phyloP scores from a whole-genome alignment of 1,140 invertebrate species.

The Saxidomus purpurata region DNA sequence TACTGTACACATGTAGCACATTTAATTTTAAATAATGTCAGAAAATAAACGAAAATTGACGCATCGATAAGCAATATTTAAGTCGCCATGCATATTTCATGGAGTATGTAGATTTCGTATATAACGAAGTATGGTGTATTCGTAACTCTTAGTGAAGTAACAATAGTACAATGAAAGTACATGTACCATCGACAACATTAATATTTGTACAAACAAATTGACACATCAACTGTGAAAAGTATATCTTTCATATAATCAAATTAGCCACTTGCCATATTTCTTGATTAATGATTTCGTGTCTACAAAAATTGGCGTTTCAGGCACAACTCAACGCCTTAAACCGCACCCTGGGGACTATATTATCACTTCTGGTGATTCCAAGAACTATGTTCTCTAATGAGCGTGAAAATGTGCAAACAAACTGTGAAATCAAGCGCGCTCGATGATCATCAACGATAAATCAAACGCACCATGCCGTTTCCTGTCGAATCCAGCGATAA shows the following conservation, averaged over 20 bases:
- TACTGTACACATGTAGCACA: no score
- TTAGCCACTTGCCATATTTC: conserved; percentile 15
- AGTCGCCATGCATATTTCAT: no score
- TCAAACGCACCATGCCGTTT: conserved; percentile 52
- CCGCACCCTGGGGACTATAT: conserved; percentile 35
- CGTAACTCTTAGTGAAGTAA: no score
- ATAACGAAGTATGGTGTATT: no score
- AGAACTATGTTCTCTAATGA: conserved; percentile 57
- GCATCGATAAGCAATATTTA: no score
- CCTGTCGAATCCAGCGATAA: conserved; percentile 7
- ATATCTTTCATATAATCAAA: not conserved
- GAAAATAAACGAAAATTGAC: no score
- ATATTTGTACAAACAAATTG: no score
- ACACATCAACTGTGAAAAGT: no score
- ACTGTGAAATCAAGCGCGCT: conserved; percentile 66
- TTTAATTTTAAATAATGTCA: no score
- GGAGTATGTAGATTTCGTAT: no score
- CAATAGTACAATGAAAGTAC: no score
- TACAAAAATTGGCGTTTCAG: conserved; percentile 41
- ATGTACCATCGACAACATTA: no score
- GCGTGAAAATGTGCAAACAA: conserved; percentile 69
- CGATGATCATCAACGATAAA: conserved; percentile 59
- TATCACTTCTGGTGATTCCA: conserved; percentile 35
- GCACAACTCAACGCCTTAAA: not conserved
- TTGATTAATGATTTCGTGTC: conserved; percentile 47